Conservation (phyloP, 2,113 vertebrate species). For the Cyanistes caeruleus region DNA sequence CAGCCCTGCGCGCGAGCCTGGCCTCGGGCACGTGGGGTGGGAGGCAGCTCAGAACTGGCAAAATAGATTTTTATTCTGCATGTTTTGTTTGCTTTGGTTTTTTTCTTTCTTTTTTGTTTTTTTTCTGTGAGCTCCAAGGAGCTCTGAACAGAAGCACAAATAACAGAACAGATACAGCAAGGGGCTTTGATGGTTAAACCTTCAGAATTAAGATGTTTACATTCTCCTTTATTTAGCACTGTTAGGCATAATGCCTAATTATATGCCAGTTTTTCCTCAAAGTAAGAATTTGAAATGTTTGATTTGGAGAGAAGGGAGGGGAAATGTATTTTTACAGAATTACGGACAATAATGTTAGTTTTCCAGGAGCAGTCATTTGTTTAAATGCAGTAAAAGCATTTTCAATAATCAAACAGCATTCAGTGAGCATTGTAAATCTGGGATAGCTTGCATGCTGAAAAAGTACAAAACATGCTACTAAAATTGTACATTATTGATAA, state of each 20-base stretch:
- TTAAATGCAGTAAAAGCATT: slow-evolving; percentile 59
- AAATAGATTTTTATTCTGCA: background rate
- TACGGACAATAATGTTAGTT: slow-evolving; percentile 60
- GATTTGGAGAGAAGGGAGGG: slow-evolving; percentile 36
- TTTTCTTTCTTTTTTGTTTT: background rate
- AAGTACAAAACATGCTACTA: slow-evolving; percentile 49
- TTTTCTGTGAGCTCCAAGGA: background rate
- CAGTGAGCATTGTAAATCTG: slow-evolving; percentile 44
- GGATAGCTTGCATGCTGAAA: slow-evolving; percentile 51
- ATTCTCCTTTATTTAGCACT: slow-evolving; percentile 68
- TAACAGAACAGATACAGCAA: background rate
- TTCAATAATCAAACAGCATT: slow-evolving; percentile 65
- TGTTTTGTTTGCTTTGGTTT: background rate
- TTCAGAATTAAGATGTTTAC: slow-evolving; percentile 67
- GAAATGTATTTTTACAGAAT: slow-evolving; percentile 59
- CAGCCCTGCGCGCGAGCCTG: background rate
- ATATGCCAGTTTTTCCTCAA: slow-evolving; percentile 62
- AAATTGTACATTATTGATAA: slow-evolving; percentile 59
- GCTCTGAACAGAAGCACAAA: background rate
- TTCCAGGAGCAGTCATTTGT: slow-evolving; percentile 53
- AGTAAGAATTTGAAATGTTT: slow-evolving; percentile 65
- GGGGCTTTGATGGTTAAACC: slow-evolving; percentile 52
- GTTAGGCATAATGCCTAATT: slow-evolving; percentile 69
- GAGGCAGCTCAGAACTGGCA: background rate
- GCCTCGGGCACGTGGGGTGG: background rate